Evolutionary conservation across 2,797 vertebrate genomes (phyloP).

Genomic region (Eospalax fontanierii): DNA sequence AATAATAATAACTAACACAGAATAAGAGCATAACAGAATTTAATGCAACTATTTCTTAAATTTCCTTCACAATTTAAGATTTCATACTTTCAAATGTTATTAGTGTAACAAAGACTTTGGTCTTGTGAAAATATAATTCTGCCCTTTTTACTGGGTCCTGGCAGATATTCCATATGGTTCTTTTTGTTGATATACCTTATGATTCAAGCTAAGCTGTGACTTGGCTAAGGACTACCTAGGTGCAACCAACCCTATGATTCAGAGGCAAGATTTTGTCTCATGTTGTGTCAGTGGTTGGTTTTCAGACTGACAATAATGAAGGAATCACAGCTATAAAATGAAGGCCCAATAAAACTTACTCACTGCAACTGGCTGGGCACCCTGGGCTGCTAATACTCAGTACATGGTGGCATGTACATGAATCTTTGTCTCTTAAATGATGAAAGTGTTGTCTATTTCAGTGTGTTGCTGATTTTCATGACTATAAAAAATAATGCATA

Average conservation of each 20-base stretch:
- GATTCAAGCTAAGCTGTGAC: not conserved
- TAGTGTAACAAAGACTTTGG: not conserved
- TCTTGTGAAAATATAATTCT: not conserved
- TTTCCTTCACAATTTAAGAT: not conserved
- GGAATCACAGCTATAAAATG: not conserved
- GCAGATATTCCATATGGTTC: not conserved
- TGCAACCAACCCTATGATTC: not conserved
- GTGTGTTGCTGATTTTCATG: not conserved
- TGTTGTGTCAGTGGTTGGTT: not conserved
- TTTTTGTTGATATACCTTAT: not conserved
- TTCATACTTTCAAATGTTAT: conserved; percentile 54
- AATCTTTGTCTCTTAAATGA: not conserved
- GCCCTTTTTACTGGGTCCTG: not conserved
- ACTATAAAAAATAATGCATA: not conserved
- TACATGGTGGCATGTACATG: too few species aligned
- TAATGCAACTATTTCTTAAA: conserved; percentile 77
- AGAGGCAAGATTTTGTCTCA: not conserved
- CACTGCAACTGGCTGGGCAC: not conserved
- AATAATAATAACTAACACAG: not conserved
- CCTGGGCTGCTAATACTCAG: not conserved
- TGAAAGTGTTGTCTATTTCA: not conserved
- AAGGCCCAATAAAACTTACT: not conserved
- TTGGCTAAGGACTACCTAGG: not conserved
- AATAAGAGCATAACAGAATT: conserved; percentile 61
- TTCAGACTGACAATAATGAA: not conserved